Evolutionary conservation across 2,888 invertebrate species (phyloP).

Genomic region (Mimas tiliae): DNA sequence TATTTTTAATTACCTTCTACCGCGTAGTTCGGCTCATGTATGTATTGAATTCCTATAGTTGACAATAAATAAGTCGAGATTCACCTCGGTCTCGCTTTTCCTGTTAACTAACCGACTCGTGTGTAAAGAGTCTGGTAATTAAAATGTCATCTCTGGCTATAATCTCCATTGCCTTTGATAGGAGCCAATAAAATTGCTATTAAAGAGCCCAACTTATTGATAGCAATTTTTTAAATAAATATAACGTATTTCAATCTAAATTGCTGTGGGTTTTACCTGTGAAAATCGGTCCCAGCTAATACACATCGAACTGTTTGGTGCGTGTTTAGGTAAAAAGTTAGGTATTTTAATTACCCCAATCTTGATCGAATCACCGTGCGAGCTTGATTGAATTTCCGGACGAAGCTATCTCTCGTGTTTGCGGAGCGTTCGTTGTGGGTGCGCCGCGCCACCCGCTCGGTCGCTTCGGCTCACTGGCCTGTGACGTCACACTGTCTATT

Average conservation of each 20-base stretch:
- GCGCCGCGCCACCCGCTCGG: slow-evolving; percentile 52
- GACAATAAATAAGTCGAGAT: slow-evolving; percentile 72
- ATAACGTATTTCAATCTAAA: slow-evolving; percentile 30
- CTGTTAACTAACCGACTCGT: slow-evolving; percentile 50
- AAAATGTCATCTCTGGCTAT: slow-evolving; percentile 47
- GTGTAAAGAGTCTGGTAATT: slow-evolving; percentile 50
- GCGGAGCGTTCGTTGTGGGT: slow-evolving; percentile 68
- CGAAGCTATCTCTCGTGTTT: slow-evolving; percentile 77
- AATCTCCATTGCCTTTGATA: slow-evolving; percentile 34
- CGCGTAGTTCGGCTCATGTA: slow-evolving; percentile 61
- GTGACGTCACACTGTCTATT: slow-evolving; percentile 76
- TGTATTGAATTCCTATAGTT: slow-evolving; percentile 78
- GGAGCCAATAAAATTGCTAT: slow-evolving; percentile 27
- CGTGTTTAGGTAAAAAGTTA: slow-evolving; percentile 65
- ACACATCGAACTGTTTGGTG: slow-evolving; percentile 25
- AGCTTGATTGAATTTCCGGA: slow-evolving; percentile 81
- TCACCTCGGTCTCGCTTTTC: slow-evolving; percentile 47
- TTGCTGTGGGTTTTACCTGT: slow-evolving; percentile 31
- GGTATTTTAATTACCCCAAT: slow-evolving; percentile 81
- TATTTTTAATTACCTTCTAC: slow-evolving; percentile 83
- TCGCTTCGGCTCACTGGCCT: slow-evolving; percentile 75
- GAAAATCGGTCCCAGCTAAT: slow-evolving; percentile 25
- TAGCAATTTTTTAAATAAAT: slow-evolving; percentile 26
- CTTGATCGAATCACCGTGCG: slow-evolving; percentile 80
- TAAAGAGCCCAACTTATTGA: slow-evolving; percentile 26